Conservation (phyloP, 2,113 vertebrate species). For the Mohoua ochrocephala region DNA sequence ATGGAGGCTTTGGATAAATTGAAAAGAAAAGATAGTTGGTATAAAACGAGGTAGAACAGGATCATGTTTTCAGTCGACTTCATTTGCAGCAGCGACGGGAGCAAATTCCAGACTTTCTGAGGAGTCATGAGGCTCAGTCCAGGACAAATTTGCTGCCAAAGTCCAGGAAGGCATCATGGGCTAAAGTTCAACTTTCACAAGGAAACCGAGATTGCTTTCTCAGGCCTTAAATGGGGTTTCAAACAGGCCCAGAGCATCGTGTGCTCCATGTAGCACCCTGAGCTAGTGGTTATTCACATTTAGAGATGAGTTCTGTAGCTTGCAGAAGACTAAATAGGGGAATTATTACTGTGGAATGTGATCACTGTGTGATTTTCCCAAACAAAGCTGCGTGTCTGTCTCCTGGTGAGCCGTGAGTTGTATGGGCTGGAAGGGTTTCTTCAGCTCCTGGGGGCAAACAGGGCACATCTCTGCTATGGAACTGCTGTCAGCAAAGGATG, state of each 20-base stretch:
- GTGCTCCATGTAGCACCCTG: accelerated
- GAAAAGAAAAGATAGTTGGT: not conserved
- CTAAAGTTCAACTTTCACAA: not conserved
- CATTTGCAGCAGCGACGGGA: not conserved
- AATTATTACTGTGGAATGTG: accelerated
- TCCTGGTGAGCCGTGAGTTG: not conserved
- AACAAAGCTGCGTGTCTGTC: accelerated
- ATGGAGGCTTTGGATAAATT: not conserved
- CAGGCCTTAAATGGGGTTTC: not conserved
- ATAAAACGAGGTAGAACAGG: not conserved
- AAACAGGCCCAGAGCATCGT: not conserved
- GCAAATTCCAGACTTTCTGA: not conserved
- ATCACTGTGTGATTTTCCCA: not conserved
- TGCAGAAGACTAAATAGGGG: not conserved
- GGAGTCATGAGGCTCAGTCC: not conserved
- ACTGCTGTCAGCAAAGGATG: not conserved
- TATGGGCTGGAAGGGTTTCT: not conserved
- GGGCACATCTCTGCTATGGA: not conserved
- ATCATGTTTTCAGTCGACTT: not conserved
- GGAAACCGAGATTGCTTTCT: not conserved
- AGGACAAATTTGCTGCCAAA: not conserved
- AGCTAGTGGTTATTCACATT: not conserved
- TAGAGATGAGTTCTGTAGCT: not conserved
- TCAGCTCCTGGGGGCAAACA: not conserved
- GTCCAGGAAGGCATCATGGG: not conserved